Evolutionary conservation across 2,797 vertebrate species (phyloP).

Genomic region (Morelia viridis): DNA sequence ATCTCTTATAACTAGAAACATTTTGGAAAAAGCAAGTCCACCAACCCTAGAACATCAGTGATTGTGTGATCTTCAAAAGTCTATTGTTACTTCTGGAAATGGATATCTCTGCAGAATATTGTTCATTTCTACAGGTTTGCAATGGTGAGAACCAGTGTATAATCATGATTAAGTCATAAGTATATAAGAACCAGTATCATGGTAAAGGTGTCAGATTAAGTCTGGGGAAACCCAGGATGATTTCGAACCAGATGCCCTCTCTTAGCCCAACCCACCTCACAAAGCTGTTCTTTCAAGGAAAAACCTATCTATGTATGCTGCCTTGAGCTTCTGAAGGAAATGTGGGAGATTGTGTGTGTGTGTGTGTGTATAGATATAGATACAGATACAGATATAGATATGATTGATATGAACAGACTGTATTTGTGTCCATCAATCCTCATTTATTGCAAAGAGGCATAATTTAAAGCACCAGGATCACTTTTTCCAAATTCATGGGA

Average conservation of each 20-base stretch:
- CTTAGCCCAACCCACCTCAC: background rate
- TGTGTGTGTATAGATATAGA: no score
- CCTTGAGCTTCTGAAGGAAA: background rate
- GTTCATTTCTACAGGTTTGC: background rate
- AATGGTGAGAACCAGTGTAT: background rate
- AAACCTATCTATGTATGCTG: background rate
- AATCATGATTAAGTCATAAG: background rate
- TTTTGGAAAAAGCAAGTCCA: background rate
- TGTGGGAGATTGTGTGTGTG: background rate
- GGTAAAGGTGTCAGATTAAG: background rate
- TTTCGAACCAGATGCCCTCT: background rate
- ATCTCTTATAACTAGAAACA: background rate
- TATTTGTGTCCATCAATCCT: background rate
- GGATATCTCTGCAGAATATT: background rate
- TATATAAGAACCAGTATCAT: background rate
- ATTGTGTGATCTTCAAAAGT: background rate
- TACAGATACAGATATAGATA: no score
- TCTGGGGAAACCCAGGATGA: background rate
- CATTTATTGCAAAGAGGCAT: background rate
- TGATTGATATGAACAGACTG: background rate
- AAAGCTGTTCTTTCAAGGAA: background rate
- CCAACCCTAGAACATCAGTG: background rate
- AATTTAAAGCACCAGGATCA: background rate
- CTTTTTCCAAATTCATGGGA: background rate
- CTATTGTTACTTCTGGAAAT: background rate